Evolutionary conservation across 2,797 vertebrate species (phyloP).

Genomic region (Characodon lateralis): DNA sequence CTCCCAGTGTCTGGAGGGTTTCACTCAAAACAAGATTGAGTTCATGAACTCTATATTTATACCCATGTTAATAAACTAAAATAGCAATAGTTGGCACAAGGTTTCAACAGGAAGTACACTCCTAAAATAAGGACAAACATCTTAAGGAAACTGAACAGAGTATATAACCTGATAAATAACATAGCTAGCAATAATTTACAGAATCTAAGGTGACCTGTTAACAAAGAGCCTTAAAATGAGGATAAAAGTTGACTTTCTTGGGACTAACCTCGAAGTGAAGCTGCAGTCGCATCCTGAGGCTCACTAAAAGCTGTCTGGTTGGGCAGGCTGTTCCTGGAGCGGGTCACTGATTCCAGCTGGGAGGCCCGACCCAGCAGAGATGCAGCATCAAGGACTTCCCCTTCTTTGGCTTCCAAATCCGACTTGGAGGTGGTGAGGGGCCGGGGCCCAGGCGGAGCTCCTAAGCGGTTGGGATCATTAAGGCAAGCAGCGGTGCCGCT

Average conservation of each 20-base stretch:
- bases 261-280: conserved; percentile 83
- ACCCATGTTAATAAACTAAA: neutral
- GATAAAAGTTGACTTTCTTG: conserved; percentile 17
- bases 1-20: conserved; percentile 23
- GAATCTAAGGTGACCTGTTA: neutral
- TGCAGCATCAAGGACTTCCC: conserved; percentile 96
- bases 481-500: conserved; percentile 93
- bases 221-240: neutral
- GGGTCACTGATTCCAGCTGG: conserved; percentile 97
- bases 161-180: neutral
- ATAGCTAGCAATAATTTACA: neutral
- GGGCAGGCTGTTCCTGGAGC: conserved; percentile 97
- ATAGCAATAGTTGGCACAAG: neutral
- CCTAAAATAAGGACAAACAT: neutral
- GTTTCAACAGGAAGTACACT: neutral
- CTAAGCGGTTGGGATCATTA: conserved; percentile 89
- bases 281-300: conserved; percentile 86
- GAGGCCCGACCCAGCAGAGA: conserved; percentile 96
- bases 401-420: conserved; percentile 99
- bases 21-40: conserved; percentile 14
- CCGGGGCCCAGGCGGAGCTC: conserved; percentile 87
- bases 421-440: conserved; percentile 98
- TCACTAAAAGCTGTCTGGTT: conserved; percentile 91
- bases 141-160: neutral
- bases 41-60: neutral